A percentile compares a stretch with the other conserved stretches of the same genome.
Conservation (phyloP, 2,888 invertebrate species). For the Bugula neritina region DNA sequence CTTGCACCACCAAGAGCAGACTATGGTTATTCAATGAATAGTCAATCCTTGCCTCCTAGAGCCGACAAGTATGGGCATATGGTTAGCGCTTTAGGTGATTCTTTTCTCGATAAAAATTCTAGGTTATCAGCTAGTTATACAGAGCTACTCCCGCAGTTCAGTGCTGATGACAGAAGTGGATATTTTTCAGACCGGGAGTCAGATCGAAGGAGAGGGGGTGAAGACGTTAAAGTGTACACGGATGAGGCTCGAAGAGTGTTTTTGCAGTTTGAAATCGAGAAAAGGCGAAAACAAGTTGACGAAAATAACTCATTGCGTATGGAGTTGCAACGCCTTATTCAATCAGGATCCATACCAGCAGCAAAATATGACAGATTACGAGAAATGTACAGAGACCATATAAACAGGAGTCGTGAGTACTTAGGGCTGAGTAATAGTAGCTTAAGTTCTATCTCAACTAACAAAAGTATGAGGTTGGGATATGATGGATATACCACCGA, state of each 20-base stretch:
- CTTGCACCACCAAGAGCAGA: neutral
- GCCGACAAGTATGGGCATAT: neutral
- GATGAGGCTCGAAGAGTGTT: constrained; percentile 59
- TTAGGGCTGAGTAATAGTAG: constrained; percentile 13
- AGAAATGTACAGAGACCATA: constrained; percentile 22
- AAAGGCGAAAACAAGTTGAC: constrained; percentile 60
- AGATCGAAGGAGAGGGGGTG: constrained; percentile 19
- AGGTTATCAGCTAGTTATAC: constrained; percentile 24
- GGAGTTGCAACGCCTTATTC: constrained; percentile 53
- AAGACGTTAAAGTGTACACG: constrained; percentile 13
- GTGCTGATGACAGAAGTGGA: constrained; percentile 5
- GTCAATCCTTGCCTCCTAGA: neutral
- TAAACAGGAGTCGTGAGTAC: constrained; percentile 21
- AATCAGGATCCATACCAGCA: constrained; percentile 18
- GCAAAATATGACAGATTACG: constrained; percentile 18
- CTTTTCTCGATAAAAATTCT: neutral
- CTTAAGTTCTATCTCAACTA: constrained; percentile 8
- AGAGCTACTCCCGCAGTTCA: neutral
- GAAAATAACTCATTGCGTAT: constrained; percentile 58
- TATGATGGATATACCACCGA: constrained; percentile 25
- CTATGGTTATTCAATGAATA: neutral
- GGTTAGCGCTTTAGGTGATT: neutral
- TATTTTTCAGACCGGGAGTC: constrained; percentile 24
- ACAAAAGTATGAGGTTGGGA: neutral
- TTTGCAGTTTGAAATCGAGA: constrained; percentile 61